Conservation (phyloP, 2,113 vertebrate species). For the Corynorhinus townsendii region DNA sequence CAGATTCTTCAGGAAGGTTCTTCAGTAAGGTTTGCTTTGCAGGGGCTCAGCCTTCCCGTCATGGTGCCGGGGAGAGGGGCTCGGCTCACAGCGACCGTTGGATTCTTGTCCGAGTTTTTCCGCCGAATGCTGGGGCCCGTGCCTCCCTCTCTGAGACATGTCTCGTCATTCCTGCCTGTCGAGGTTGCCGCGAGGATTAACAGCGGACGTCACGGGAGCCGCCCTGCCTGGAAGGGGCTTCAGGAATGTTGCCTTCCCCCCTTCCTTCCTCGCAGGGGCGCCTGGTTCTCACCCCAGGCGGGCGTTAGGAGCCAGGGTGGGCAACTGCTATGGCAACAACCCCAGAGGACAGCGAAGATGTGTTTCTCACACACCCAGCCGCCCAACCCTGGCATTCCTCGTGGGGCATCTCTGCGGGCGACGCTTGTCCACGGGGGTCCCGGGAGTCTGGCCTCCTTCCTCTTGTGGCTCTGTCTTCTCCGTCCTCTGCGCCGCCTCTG, state of each 20-base stretch:
- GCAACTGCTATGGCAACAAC: not conserved
- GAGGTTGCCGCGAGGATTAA: not conserved
- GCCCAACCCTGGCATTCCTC: not conserved
- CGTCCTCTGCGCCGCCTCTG: not conserved
- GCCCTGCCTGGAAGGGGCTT: not conserved
- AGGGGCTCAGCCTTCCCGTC: not conserved
- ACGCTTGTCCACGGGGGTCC: not conserved
- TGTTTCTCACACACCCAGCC: not conserved
- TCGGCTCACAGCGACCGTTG: not conserved
- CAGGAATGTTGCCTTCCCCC: not conserved
- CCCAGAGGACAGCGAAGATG: not conserved
- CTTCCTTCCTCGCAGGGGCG: not conserved
- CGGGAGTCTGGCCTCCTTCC: not conserved
- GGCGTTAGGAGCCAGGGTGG: not conserved
- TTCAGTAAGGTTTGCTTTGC: not conserved
- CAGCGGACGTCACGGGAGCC: not conserved
- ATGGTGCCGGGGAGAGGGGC: rapidly evolving
- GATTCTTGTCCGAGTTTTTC: not conserved
- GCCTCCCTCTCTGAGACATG: not conserved
- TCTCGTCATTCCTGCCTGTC: rapidly evolving
- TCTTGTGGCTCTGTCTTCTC: not conserved
- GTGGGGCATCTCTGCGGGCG: rapidly evolving
- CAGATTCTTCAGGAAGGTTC: not conserved
- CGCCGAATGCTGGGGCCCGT: too few relatives aligned
- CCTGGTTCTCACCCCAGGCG: not conserved